phyloP scores from a whole-genome alignment of 2,888 invertebrate genomes.

The Anarsia innoxiella region DNA sequence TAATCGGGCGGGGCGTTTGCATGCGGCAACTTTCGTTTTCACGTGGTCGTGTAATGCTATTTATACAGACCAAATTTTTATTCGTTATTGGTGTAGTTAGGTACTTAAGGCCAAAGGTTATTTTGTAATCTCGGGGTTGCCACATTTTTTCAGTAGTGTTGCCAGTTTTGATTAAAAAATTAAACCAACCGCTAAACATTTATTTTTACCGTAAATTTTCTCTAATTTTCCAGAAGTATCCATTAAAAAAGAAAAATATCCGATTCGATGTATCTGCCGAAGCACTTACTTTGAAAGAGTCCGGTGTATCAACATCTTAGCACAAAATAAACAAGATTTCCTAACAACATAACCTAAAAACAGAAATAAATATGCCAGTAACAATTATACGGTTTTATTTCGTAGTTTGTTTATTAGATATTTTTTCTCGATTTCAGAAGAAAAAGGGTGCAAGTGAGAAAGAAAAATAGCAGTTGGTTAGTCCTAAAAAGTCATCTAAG shows the following conservation, averaged over 20 bases:
- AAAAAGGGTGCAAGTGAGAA: conserved; percentile 31
- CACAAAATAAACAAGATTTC: conserved; percentile 10
- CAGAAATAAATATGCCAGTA: conserved; percentile 24
- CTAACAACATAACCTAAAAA: conserved; percentile 24
- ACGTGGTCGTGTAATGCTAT: no score
- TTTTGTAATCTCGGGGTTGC: no score
- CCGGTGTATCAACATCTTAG: conserved; percentile 37
- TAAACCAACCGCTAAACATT: no score
- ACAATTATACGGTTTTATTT: conserved; percentile 22
- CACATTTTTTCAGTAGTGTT: no score
- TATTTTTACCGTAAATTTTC: no score
- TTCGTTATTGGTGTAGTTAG: no score
- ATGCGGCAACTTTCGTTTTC: no score
- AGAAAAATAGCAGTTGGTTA: conserved; percentile 30
- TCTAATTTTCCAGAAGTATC: conserved; percentile 51
- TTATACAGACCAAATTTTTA: no score
- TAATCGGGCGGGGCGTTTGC: no score
- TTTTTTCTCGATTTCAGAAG: conserved; percentile 32
- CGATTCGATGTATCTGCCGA: conserved; percentile 65
- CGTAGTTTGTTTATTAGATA: conserved; percentile 15
- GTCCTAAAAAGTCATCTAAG: no score
- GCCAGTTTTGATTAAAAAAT: no score
- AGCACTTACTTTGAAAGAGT: conserved; percentile 47
- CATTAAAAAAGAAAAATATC: conserved; percentile 59
- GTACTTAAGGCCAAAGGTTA: no score